Conservation (phyloP, 2,113 vertebrate species). For the Vanacampus margaritifer region DNA sequence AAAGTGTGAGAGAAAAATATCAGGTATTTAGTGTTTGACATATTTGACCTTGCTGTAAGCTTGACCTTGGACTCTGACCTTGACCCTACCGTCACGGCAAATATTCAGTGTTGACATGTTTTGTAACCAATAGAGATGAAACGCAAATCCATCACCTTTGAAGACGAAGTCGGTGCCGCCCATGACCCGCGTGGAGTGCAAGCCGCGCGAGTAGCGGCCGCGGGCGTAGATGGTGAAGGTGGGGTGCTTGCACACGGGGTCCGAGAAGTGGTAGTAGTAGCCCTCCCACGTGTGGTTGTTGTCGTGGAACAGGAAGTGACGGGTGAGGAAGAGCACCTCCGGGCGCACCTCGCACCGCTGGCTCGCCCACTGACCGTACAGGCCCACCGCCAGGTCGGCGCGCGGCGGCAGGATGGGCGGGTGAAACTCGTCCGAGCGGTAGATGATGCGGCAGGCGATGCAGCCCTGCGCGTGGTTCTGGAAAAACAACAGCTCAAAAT, state of each 20-base stretch:
- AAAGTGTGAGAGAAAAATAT: too few species aligned
- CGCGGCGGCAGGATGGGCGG: slow-evolving; percentile 87
- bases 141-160: slow-evolving; percentile 76
- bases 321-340: slow-evolving; percentile 92
- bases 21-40: too few species aligned
- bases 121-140: too few species aligned
- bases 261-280: slow-evolving; percentile 94
- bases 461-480: slow-evolving; percentile 87
- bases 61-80: too few species aligned
- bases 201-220: slow-evolving; percentile 88
- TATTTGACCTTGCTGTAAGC: too few species aligned
- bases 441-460: slow-evolving; percentile 85
- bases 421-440: slow-evolving; percentile 83
- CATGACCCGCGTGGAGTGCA: slow-evolving; percentile 83
- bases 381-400: slow-evolving; percentile 81
- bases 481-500: not conserved
- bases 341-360: slow-evolving; percentile 94
- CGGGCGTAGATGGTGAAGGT: slow-evolving; percentile 94
- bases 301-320: slow-evolving; percentile 94
- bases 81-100: too few species aligned
- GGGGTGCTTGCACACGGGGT: slow-evolving; percentile 93
- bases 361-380: slow-evolving; percentile 95
- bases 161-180: slow-evolving; percentile 93
- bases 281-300: slow-evolving; percentile 97
- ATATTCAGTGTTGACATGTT: too few species aligned